phyloP scores from a whole-genome alignment of 2,113 vertebrate genomes.

The Tamias sibiricus region DNA sequence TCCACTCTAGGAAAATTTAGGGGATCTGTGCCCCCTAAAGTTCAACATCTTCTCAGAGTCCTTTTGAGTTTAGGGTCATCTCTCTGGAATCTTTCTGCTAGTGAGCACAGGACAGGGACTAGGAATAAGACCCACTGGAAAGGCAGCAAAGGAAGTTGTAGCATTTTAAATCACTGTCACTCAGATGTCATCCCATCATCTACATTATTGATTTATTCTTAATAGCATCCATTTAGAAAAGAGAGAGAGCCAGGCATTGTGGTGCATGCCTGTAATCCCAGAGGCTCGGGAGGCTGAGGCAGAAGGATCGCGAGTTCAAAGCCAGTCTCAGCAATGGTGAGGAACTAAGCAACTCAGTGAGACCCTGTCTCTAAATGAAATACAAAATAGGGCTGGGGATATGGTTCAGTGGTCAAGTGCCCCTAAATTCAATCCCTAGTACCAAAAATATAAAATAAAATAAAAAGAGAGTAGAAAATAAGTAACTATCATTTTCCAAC shows the following conservation, averaged over 20 bases:
- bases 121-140: background rate
- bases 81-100: background rate
- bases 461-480: background rate
- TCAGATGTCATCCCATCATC: background rate
- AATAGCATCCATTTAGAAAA: background rate
- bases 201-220: background rate
- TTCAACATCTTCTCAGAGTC: background rate
- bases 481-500: background rate
- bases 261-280: no score
- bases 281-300: no score
- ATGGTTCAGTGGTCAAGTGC: no score
- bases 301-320: no score
- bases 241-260: no score
- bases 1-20: background rate
- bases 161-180: background rate
- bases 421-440: no score
- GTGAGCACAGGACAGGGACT: background rate
- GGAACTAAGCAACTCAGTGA: no score
- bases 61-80: background rate
- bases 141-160: background rate
- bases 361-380: no score
- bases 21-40: background rate
- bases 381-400: no score
- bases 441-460: no score
- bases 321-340: no score